phyloP scores from a whole-genome alignment of 2,797 vertebrate species.

The Lophotriccus pileatus region DNA sequence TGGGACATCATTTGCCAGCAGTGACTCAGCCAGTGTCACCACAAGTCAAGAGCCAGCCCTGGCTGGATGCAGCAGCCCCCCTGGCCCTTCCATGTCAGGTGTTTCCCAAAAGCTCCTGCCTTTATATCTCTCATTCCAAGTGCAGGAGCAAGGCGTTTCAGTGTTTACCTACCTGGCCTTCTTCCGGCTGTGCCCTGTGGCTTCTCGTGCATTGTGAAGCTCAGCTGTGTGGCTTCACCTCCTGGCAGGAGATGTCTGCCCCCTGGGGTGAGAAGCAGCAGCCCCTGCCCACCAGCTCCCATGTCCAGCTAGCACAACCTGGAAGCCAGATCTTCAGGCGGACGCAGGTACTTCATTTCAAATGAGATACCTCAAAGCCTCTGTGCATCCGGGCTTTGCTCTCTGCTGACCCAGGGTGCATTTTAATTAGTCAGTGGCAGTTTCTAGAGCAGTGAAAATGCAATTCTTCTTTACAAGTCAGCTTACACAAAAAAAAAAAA shows the following conservation, averaged over 20 bases:
- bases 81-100: not conserved
- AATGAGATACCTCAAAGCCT: not conserved
- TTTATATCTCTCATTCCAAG: not conserved
- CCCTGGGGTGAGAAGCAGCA: not conserved
- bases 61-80: not conserved
- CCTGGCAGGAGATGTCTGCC: not conserved
- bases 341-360: not conserved
- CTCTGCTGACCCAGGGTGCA: not conserved
- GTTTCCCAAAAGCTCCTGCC: not conserved
- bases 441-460: not conserved
- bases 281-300: rapidly evolving
- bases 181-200: not conserved
- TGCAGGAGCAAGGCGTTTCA: not conserved
- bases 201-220: rapidly evolving
- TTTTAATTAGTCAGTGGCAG: not conserved
- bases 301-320: not conserved
- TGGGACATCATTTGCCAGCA: not conserved
- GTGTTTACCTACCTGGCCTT: not conserved
- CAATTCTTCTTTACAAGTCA: not conserved
- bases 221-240: not conserved
- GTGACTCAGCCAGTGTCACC: not conserved
- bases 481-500: not conserved
- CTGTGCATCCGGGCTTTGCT: not conserved
- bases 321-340: not conserved
- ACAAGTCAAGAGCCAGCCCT: not conserved